A percentile compares a stretch with the other conserved stretches of the same genome.
Conservation (phyloP, 35 echinoderm and acorn worm genomes). For the Diadema setosum region DNA sequence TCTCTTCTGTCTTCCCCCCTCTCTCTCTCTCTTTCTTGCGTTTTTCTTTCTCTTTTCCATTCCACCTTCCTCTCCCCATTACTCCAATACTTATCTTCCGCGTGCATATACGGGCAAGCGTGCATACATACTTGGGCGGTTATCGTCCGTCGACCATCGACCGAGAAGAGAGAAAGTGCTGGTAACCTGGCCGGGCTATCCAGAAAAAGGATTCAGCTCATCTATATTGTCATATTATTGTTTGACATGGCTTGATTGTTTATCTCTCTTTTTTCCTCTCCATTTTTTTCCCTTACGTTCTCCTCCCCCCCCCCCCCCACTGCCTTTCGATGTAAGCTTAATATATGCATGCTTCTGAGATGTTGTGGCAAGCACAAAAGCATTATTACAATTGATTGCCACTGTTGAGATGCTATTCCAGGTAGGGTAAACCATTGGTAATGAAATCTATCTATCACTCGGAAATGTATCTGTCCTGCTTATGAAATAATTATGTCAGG, state of each 20-base stretch:
- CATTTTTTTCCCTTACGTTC: background rate
- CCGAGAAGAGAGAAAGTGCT: background rate
- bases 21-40: no score
- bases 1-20: background rate
- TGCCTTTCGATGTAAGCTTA: background rate
- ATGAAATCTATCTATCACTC: no score
- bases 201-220: background rate
- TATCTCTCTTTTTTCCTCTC: background rate
- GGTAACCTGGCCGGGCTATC: background rate
- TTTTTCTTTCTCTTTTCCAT: no score
- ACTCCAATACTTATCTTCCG: no score
- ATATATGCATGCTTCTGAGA: no score
- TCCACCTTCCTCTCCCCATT: no score
- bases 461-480: no score
- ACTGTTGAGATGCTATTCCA: no score
- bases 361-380: no score
- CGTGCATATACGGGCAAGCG: background rate
- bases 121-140: background rate
- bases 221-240: conserved; percentile 8
- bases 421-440: no score
- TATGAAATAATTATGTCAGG: no score
- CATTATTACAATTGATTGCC: no score
- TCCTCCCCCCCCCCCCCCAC: background rate
- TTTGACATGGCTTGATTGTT: background rate
- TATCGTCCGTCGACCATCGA: background rate